These are phyloP conservation scores for Irena cyanogastra DNA, from an alignment of 2,113 vertebrate genomes.

Conservation along the genomic window DNA sequence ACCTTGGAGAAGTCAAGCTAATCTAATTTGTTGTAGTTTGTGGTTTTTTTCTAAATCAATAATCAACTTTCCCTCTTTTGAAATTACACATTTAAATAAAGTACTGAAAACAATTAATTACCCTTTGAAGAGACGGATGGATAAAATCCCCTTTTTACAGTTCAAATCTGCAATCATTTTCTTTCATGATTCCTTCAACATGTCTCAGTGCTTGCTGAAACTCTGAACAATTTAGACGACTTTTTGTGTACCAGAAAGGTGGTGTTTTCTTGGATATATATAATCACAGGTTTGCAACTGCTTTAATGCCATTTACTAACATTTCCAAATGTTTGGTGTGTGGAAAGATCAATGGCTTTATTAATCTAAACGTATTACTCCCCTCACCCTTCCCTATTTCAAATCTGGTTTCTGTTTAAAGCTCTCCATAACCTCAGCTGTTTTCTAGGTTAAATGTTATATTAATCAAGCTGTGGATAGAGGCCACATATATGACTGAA, in stretches of 20 bases:
- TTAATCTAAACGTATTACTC: slow-evolving; percentile 51
- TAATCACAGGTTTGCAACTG: background rate
- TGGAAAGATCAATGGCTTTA: slow-evolving; percentile 57
- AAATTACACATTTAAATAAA: background rate
- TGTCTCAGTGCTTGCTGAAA: background rate
- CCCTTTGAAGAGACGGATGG: background rate
- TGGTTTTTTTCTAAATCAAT: background rate
- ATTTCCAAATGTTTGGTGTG: slow-evolving; percentile 38
- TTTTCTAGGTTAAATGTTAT: slow-evolving; percentile 66
- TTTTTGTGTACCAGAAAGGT: background rate
- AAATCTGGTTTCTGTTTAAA: slow-evolving; percentile 69
- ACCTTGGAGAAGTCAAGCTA: slow-evolving; percentile 32
- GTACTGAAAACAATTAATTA: slow-evolving; percentile 26
- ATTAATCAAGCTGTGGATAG: slow-evolving; percentile 71
- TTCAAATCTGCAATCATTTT: background rate
- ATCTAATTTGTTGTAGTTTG: slow-evolving; percentile 19
- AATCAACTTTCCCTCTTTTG: background rate
- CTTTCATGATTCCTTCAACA: slow-evolving; percentile 26
- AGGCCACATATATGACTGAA: slow-evolving; percentile 60
- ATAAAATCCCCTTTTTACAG: background rate
- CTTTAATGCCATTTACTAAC: slow-evolving; percentile 35
- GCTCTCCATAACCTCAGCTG: slow-evolving; percentile 58
- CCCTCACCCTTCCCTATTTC: slow-evolving; percentile 4
- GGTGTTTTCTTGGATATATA: slow-evolving; percentile 39
- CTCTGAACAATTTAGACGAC: background rate